A percentile compares a stretch with the other conserved stretches of the same genome.
Evolutionary conservation across 2,888 invertebrate genomes (phyloP).

Genomic region (Heteropelma amictum): DNA sequence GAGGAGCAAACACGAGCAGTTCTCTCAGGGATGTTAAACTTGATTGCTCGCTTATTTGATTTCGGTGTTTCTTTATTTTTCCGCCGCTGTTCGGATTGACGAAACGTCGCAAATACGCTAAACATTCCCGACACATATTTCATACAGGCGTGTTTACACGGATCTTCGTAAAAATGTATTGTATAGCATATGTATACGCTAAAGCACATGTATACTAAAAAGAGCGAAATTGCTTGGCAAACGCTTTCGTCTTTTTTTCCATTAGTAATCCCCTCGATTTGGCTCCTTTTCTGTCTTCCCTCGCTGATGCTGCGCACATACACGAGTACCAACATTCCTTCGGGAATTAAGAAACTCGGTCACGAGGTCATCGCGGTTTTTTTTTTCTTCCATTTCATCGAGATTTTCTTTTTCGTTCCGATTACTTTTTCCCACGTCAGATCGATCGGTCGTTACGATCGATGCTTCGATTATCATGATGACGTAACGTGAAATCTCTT

Average conservation of each 20-base stretch:
- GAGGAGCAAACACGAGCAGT: conserved; percentile 29
- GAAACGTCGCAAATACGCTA: conserved; percentile 35
- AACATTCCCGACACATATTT: conserved; percentile 18
- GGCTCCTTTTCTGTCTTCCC: background rate
- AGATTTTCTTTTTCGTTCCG: background rate
- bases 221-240: conserved; percentile 44
- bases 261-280: background rate
- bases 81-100: background rate
- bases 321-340: conserved; percentile 4
- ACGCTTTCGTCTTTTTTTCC: conserved; percentile 9
- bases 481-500: too few species aligned
- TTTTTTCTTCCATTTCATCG: background rate
- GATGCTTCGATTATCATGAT: background rate
- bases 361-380: conserved; percentile 28
- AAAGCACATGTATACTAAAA: background rate
- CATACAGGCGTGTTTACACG: background rate
- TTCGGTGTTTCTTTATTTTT: conserved; percentile 36
- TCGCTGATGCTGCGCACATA: background rate
- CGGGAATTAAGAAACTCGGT: conserved; percentile 32
- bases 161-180: background rate
- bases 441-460: background rate
- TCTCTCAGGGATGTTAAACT: conserved; percentile 14
- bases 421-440: conserved; percentile 4
- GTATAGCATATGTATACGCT: background rate
- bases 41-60: conserved; percentile 53